Base-by-base conservation (phyloP, 2,113 vertebrate genomes). In the Pteronura brasiliensis region DNA sequence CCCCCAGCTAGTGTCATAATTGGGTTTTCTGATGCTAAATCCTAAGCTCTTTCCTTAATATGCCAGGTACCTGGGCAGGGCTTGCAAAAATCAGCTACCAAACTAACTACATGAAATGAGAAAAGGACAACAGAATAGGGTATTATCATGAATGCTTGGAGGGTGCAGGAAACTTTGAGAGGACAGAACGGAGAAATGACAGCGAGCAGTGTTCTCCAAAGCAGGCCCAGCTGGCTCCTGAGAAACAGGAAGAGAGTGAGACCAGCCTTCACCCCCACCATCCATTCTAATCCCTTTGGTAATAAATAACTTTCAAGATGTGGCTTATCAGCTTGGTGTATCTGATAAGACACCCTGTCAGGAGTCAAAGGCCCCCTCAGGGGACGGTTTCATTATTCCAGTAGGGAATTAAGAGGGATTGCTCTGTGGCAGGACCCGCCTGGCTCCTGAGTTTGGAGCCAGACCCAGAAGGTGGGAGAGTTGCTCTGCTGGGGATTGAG, bases 331-430 rank as follows among this genome's bases (percentile, higher is more conserved):
- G 8, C 72, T 77, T 34, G 91, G 18, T 14, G 27, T 80, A 31
- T 86, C 57, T 36, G 44, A 65, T 57, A 61, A 80, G 67, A 72
- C 31, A n/a, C 71, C 47, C 77, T 36, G 18, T 13, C 7, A 61
- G 31, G 72, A 69, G n/a, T 63, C 44, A 29, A 80, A 98, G 95
- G 77, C 47, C 96, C 90, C 90, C 94, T 83, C 7, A 21, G 84
- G 12, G 29, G 23, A n/a, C 1, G 1, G 20, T 27, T 34, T 29
- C 42, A 34, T 8, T 47, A 31, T 29, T 88, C 39, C 1, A 3
- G 47, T 39, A 67, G 6, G 42, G 34, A 90, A 15, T 34, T 25
- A 25, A 23, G 3, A 17, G n/a, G 36, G 12, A 65, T 21, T 1
- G 1, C 1, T 0, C 13, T 10, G 27, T 9, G 15, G 11, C 14